These are phyloP conservation scores for Cotesia glomerata DNA, from an alignment of 1,140 invertebrate species.

Conservation along the genomic window DNA sequence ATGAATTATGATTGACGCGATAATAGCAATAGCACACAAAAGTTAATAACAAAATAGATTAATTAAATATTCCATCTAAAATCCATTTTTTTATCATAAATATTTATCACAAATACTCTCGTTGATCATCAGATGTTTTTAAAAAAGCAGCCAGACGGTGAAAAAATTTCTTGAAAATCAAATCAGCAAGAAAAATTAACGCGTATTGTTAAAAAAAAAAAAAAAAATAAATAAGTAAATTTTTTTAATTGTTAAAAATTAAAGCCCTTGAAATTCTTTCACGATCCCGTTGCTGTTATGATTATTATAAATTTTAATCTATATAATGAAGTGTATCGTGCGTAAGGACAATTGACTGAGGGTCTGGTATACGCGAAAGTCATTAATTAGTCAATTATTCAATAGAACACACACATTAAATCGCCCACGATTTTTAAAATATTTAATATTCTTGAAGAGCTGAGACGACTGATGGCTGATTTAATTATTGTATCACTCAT, in stretches of 20 bases:
- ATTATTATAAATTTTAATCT: no score
- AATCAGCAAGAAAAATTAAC: no score
- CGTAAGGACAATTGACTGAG: background rate
- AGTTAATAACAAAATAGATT: constrained; percentile 21
- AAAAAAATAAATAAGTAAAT: no score
- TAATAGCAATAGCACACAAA: constrained; percentile 43
- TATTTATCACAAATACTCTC: background rate
- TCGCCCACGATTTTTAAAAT: constrained; percentile 44
- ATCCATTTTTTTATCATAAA: background rate
- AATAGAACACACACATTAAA: constrained; percentile 34
- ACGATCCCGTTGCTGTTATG: no score
- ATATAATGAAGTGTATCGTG: no score
- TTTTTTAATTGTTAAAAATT: no score
- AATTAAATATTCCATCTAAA: background rate
- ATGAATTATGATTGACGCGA: constrained; percentile 54
- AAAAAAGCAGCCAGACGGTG: no score
- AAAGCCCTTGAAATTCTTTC: no score
- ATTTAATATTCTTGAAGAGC: background rate
- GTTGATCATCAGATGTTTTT: no score
- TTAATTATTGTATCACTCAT: constrained; percentile 49
- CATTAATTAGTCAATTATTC: constrained; percentile 56
- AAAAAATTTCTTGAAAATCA: no score
- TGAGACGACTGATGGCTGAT: constrained; percentile 19
- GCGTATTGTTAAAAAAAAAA: no score
- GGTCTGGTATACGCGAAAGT: constrained; percentile 35